Evolutionary conservation across 2,888 invertebrate genomes (phyloP), one percentile per base, ranked within the genome.

Genomic region (Cephus runcator): DNA sequence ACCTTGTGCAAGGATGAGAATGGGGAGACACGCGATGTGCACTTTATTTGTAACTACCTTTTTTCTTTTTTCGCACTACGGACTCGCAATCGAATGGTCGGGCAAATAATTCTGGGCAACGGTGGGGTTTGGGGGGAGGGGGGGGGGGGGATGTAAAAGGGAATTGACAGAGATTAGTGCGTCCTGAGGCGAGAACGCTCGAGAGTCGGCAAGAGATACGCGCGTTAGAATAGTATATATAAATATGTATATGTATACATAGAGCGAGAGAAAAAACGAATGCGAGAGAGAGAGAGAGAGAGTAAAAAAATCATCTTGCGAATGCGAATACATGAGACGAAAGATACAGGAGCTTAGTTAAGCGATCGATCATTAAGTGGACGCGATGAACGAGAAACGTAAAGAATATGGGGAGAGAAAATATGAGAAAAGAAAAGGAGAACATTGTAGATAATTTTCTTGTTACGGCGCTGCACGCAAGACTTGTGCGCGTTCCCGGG

Each of bases 371-470:
- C 15, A 15, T 40, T 40, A 15, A 40, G n/a, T 30, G 69, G 30
- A 33, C 69, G n/a, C 69, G 69, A 69, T n/a, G 30, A 33, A 69
- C 30, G 75, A 76, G 73, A 79, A 78, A 76, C 74, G 73, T 75
- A 80, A 69, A 78, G 68, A 76, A 73, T 68, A 31, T 69, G 73
- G 68, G 68, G 77, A 79, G 36, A 73, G 76, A 74, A 73, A 34
- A 79, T 75, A 34, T n/a, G 76, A 76, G n/a, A 73, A 68, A 68
- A 75, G 77, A 34, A 73, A 75, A 40, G 71, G 68, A 79, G 78
- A 73, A 82, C 81, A 85, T 83, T 88, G 86, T 88, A 88, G 88
- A 88, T 88, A 88, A 88, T 88, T 84, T 87, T 88, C 88, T 88
- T 88, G 88, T 88, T 88, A 88, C 81, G 87, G 87, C 85, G 82